Evolutionary conservation across 2,113 vertebrate genomes (phyloP), one percentile per base, ranked within the genome.

Genomic region (Oreochromis aureus): DNA sequence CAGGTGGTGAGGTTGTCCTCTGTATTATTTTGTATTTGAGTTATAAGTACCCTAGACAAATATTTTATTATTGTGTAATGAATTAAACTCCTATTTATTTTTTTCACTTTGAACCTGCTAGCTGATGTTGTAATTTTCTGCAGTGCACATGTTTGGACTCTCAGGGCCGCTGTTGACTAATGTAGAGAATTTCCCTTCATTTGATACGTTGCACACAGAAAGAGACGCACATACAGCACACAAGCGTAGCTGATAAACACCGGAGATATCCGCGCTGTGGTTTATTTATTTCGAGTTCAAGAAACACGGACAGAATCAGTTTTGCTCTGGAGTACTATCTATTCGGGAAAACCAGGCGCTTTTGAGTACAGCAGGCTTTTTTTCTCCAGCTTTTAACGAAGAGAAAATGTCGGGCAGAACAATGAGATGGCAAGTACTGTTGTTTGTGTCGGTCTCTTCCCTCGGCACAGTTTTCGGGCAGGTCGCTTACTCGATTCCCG

Each of bases 141-240:
- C 61, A 93, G 71, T 92, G 66, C 79, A 80, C 19, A 12, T 59
- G 5, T 92, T 83, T 89, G 84, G 81, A 92, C 92, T 92, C 92
- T 87, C 84, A 89, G 92, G 63, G 92, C 91, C 92, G 92, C 92
- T 93, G 89, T 93, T 87, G 92, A 27, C 90, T 59, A 90, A 18
- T 86, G 58, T 15, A 80, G 76, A 4, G 48, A 16, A 69, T 22
- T 13, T 5, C 51, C 36, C 11, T 27, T 86, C 44, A 41, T 83
- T 15, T 66, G 7, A 51, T 12, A 54, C n/a, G 11, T 83, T 58
- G 1, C 58, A 81, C 46, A 27, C 51, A 90, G 85, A 87, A 80
- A 86, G 44, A 87, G 55, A 80, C 27, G 24, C 84, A 39, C 66
- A 84, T n/a, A n/a, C 56, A 85, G 36, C 22, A 61, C 16, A 90